Evolutionary conservation across 2,113 vertebrate genomes (phyloP).

Genomic region (Saguinus imperator): DNA sequence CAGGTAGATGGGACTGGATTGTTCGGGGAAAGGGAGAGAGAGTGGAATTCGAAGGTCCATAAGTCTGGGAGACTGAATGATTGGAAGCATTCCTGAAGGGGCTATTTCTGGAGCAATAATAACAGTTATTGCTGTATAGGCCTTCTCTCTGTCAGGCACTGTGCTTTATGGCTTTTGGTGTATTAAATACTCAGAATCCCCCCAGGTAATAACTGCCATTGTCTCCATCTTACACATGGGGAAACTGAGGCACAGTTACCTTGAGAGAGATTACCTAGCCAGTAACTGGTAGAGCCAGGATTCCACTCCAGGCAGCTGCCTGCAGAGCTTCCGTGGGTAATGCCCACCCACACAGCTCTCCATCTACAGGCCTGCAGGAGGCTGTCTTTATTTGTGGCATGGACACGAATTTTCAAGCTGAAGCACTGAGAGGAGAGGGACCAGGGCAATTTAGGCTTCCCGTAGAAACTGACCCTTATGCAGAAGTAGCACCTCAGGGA

Average conservation of each 20-base stretch:
- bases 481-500: not conserved
- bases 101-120: not conserved
- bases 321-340: not conserved
- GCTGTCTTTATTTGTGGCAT: not conserved
- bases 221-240: not conserved
- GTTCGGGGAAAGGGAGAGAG: not conserved
- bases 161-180: not conserved
- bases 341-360: not conserved
- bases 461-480: not conserved
- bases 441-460: not conserved
- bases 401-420: not conserved
- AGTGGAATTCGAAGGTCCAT: not conserved
- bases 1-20: not conserved
- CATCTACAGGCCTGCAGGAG: not conserved
- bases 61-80: not conserved
- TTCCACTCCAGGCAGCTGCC: not conserved
- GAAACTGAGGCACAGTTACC: not conserved
- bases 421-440: not conserved
- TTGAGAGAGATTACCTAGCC: too few relatives aligned
- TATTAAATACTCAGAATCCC: not conserved
- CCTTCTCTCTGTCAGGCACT: not conserved
- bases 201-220: not conserved
- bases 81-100: not conserved
- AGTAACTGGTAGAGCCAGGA: not conserved
- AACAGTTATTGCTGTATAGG: not conserved